Conservation (phyloP, 2,888 invertebrate genomes). For the Podotricha telesiphe region DNA sequence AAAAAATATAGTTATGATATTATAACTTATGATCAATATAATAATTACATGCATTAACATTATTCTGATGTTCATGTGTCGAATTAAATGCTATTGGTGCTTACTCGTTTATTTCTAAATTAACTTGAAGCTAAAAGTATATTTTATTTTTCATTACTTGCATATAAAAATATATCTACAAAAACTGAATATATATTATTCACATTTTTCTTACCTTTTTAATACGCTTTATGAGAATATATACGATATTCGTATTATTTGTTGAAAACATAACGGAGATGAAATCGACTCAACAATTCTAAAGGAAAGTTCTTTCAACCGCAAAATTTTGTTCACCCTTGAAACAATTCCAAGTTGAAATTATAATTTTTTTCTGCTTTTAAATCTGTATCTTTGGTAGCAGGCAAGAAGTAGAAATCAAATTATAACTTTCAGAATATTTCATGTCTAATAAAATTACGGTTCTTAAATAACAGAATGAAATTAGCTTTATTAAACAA, state of each 20-base stretch:
- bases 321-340: conserved; percentile 39
- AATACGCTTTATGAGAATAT: too few species aligned
- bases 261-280: conserved; percentile 53
- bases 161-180: too few species aligned
- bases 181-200: too few species aligned
- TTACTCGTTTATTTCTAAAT: too few species aligned
- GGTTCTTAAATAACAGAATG: conserved; percentile 7
- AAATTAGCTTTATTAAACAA: conserved; percentile 11
- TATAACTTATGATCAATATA: too few species aligned
- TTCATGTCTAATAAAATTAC: conserved; percentile 24
- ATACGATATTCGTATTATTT: conserved; percentile 44
- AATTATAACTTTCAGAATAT: conserved; percentile 22
- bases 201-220: too few species aligned
- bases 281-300: conserved; percentile 31
- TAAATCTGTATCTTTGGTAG: conserved; percentile 20
- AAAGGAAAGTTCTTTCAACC: conserved; percentile 35
- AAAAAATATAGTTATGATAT: too few species aligned
- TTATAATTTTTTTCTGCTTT: conserved; percentile 25
- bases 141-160: too few species aligned
- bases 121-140: too few species aligned
- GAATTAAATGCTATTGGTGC: too few species aligned
- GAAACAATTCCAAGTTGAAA: conserved; percentile 37
- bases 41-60: too few species aligned
- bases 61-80: too few species aligned
- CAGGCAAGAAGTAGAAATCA: conserved; percentile 1